These are phyloP conservation scores for Tetrapedia diversipes DNA, from an alignment of 2,888 invertebrate species.

Conservation along the genomic window DNA sequence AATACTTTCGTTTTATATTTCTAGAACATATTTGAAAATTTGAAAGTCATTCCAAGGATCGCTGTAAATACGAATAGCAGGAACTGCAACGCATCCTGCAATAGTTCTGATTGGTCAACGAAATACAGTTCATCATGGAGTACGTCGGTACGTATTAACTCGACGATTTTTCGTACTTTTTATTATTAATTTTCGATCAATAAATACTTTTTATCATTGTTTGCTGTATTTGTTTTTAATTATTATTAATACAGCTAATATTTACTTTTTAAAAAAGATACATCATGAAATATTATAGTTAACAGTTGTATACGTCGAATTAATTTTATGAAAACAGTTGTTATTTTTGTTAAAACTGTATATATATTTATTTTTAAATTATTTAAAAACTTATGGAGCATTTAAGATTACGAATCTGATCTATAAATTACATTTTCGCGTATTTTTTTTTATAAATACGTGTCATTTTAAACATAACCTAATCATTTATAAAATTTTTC, in stretches of 20 bases:
- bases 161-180: constrained; percentile 60
- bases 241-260: constrained; percentile 15
- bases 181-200: constrained; percentile 20
- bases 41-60: constrained; percentile 67
- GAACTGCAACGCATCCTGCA: constrained; percentile 56
- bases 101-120: constrained; percentile 67
- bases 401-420: not conserved
- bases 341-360: constrained; percentile 42
- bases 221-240: constrained; percentile 12
- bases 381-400: not conserved
- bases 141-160: constrained; percentile 74
- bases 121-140: constrained; percentile 77
- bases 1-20: constrained; percentile 14
- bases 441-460: constrained; percentile 4
- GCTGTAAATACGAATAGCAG: constrained; percentile 53
- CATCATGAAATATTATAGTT: constrained; percentile 15
- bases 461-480: constrained; percentile 34
- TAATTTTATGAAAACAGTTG: constrained; percentile 65
- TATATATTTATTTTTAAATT: not conserved
- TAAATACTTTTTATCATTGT: constrained; percentile 1
- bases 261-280: not conserved
- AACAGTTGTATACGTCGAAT: constrained; percentile 65
- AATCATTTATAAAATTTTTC: constrained; percentile 16
- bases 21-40: constrained; percentile 59
- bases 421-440: not conserved